Conservation (phyloP, 30 jellyfish, hydroid and myxozoan species). For the Chrysaora quinquecirrha region DNA sequence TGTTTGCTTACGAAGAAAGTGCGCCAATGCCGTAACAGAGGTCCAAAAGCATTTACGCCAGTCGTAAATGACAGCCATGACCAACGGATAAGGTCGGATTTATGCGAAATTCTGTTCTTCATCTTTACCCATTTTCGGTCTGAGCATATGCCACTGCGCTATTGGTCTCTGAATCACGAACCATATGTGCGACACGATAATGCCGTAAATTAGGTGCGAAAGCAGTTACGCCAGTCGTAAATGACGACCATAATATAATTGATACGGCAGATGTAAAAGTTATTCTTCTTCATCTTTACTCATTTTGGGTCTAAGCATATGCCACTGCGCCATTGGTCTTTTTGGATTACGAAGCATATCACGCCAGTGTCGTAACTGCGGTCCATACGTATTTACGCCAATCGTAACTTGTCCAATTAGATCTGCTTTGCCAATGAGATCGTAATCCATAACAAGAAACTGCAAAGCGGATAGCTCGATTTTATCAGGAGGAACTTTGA, state of each 20-base stretch:
- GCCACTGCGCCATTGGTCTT: conserved; percentile 87
- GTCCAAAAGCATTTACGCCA: conserved; percentile 55
- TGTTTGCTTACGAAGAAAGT: conserved; percentile 15
- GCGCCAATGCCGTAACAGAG: conserved; percentile 59
- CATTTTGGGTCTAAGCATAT: conserved; percentile 81
- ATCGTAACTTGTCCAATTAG: conserved; percentile 76
- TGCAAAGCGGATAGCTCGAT: conserved; percentile 66
- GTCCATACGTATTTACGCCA: conserved; percentile 87
- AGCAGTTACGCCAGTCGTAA: conserved; percentile 68
- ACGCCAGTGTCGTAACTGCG: conserved; percentile 92
- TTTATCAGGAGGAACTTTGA: conserved; percentile 66
- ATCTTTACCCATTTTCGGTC: conserved; percentile 79
- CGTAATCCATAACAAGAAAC: conserved; percentile 84
- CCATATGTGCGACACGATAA: conserved; percentile 90
- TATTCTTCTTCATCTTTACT: conserved; percentile 78
- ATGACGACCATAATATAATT: too few species aligned
- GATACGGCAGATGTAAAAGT: too few species aligned
- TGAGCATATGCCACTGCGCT: conserved; percentile 89
- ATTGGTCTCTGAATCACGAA: conserved; percentile 72
- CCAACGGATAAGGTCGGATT: too few species aligned
- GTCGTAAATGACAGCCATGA: too few species aligned
- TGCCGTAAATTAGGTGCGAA: conserved; percentile 91
- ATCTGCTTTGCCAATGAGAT: conserved; percentile 82
- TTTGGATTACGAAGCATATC: conserved; percentile 82
- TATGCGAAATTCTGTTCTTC: too few species aligned